These are phyloP conservation scores for Cossypha heuglini DNA, from an alignment of 2,797 vertebrate species.

Conservation along the genomic window DNA sequence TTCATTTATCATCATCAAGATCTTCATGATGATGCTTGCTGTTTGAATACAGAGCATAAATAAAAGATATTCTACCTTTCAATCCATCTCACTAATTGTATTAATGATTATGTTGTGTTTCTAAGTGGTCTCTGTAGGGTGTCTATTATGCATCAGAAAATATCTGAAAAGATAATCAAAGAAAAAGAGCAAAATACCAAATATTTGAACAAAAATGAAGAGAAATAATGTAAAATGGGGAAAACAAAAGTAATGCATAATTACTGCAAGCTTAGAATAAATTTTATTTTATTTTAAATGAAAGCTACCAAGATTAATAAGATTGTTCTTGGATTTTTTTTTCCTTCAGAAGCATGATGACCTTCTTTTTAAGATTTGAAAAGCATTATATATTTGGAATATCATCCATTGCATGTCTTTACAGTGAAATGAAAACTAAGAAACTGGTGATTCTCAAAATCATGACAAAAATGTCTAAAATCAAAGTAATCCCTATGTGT, in stretches of 20 bases:
- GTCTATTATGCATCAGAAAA: neutral
- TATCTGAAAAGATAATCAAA: neutral
- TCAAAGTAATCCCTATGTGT: neutral
- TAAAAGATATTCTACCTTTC: neutral
- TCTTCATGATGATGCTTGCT: neutral
- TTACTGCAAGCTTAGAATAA: neutral
- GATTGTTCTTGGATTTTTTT: neutral
- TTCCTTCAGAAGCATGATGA: neutral
- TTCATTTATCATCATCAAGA: neutral
- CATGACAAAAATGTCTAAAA: neutral
- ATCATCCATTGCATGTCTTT: neutral
- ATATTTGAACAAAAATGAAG: neutral
- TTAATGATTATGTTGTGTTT: neutral
- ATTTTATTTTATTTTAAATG: neutral
- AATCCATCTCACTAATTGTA: neutral
- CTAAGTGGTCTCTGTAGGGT: neutral
- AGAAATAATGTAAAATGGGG: neutral
- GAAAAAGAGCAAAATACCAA: neutral
- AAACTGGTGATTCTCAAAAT: neutral
- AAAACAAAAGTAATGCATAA: neutral
- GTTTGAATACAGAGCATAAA: neutral
- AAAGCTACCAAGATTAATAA: neutral
- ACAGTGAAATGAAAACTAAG: neutral
- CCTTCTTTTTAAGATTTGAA: neutral
- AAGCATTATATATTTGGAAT: neutral